Evolutionary conservation across 1,140 invertebrate genomes (phyloP).

Genomic region (Pararge aegeria): DNA sequence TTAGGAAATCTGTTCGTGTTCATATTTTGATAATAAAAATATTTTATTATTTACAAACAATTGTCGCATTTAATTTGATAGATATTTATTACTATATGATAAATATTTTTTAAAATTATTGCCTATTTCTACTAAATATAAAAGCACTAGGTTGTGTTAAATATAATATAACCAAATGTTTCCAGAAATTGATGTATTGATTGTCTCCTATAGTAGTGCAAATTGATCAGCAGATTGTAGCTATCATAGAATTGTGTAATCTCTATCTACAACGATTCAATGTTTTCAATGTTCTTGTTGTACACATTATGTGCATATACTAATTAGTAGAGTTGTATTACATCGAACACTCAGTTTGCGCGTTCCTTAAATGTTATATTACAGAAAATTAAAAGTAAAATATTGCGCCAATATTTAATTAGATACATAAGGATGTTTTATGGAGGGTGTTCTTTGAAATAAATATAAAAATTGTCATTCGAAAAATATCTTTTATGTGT

Average conservation of each 20-base stretch:
- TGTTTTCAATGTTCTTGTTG: conserved; percentile 3
- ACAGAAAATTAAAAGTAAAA: conserved; percentile 29
- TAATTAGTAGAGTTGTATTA: conserved; percentile 27
- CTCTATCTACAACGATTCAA: conserved; percentile 1
- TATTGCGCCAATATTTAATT: conserved; percentile 30
- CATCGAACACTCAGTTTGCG: conserved; percentile 37
- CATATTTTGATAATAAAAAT: conserved; percentile 22
- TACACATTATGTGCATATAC: conserved; percentile 18
- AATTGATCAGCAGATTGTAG: conserved; percentile 14
- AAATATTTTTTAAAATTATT: conserved; percentile 16
- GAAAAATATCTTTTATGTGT: conserved; percentile 23
- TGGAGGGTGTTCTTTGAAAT: conserved; percentile 16
- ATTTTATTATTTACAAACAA: conserved; percentile 12
- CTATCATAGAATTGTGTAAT: conserved; percentile 4
- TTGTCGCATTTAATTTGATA: conserved; percentile 12
- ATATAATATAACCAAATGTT: neutral
- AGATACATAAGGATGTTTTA: conserved; percentile 30
- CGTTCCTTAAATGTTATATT: conserved; percentile 41
- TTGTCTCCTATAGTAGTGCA: too few relatives aligned
- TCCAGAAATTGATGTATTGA: too few relatives aligned
- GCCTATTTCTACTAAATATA: conserved; percentile 3
- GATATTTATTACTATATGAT: conserved; percentile 11
- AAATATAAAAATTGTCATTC: conserved; percentile 14
- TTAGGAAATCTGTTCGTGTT: conserved; percentile 22
- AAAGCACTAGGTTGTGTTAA: neutral